Conservation (phyloP, 2,888 invertebrate genomes). For the Cataglyphis albicans region DNA sequence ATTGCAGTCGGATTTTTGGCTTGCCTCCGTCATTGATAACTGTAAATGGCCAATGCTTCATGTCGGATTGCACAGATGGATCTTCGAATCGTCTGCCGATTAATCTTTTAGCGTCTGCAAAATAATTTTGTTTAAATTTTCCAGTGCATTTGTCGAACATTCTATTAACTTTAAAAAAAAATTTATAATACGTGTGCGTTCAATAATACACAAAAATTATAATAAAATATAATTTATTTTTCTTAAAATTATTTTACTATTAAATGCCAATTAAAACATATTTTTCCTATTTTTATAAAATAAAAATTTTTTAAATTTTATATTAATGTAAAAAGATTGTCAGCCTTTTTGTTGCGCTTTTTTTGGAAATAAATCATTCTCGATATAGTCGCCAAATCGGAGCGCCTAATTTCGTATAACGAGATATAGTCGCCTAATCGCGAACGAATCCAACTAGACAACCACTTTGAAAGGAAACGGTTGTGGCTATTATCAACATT, state of each 20-base stretch:
- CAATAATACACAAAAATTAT: neutral
- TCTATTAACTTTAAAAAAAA: constrained; percentile 8
- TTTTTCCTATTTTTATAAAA: neutral
- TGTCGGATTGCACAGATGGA: constrained; percentile 91
- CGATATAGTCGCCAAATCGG: constrained; percentile 54
- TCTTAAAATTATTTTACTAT: neutral
- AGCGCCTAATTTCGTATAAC: too few relatives aligned
- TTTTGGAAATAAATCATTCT: constrained; percentile 24
- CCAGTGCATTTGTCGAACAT: neutral
- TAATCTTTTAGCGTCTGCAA: constrained; percentile 90
- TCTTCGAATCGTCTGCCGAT: constrained; percentile 94
- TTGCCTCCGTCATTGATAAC: constrained; percentile 90
- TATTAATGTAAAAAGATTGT: neutral
- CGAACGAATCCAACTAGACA: constrained; percentile 36
- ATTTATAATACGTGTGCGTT: neutral
- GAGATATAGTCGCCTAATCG: constrained; percentile 55
- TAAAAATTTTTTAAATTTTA: neutral
- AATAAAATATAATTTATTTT: neutral
- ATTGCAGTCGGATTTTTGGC: constrained; percentile 90
- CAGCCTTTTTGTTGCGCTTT: neutral
- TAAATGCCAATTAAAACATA: neutral
- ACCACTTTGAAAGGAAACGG: constrained; percentile 42
- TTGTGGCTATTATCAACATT: constrained; percentile 52
- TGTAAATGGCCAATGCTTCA: constrained; percentile 94
- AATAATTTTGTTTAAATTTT: neutral